These are phyloP conservation scores for Pteruthius melanotis DNA, from an alignment of 2,113 vertebrate genomes.

Conservation along the genomic window DNA sequence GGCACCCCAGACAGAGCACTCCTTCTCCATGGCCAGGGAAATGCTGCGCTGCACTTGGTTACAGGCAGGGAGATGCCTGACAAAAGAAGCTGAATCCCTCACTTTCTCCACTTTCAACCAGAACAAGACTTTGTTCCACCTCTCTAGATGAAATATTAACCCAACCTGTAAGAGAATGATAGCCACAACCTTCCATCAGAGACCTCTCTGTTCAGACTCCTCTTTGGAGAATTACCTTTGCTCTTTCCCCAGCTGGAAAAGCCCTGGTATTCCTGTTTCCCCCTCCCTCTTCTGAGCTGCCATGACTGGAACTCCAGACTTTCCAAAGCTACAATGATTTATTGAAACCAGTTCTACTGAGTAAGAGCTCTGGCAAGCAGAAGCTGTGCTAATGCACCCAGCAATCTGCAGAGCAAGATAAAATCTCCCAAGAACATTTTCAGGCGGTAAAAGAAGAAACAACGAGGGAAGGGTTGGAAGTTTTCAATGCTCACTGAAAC, in stretches of 20 bases:
- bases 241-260: neutral
- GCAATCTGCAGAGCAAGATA: slow-evolving; percentile 23
- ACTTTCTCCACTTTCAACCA: neutral
- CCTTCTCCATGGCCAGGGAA: neutral
- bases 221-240: neutral
- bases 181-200: neutral
- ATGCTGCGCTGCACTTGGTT: neutral
- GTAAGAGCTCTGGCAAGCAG: slow-evolving; percentile 19
- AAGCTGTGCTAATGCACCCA: slow-evolving; percentile 24
- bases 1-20: neutral
- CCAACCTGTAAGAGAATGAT: neutral
- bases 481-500: neutral
- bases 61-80: neutral
- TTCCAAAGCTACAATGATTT: slow-evolving; percentile 35
- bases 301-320: neutral
- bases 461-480: neutral
- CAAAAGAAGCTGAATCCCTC: neutral
- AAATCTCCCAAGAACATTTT: slow-evolving; percentile 27
- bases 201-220: neutral
- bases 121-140: neutral
- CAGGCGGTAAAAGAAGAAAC: slow-evolving; percentile 42
- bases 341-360: slow-evolving; percentile 42
- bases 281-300: neutral
- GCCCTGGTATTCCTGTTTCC: neutral
- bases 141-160: neutral